Base-by-base conservation (phyloP, 2,888 invertebrate species). In the Hydriomena furcata region DNA sequence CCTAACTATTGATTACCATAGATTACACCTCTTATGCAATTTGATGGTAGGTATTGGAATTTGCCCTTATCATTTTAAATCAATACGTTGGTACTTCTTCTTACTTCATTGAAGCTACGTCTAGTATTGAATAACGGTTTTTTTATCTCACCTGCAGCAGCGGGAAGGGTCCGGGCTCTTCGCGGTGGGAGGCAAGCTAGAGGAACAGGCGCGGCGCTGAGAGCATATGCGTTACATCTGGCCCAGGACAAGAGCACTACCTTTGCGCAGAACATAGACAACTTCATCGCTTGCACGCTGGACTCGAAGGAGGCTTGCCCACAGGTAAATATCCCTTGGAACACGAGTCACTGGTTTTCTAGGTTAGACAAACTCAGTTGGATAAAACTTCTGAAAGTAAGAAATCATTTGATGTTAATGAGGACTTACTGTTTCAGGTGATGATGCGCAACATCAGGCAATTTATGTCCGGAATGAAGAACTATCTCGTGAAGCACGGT, bases 401-500 rank as follows among this genome's bases (percentile, higher is more conserved):
- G n/a, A n/a, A n/a, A n/a, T n/a, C n/a, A n/a, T n/a, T n/a, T n/a
- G n/a, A n/a, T n/a, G n/a, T n/a, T n/a, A n/a, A n/a, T n/a, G n/a
- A n/a, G n/a, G n/a, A n/a, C n/a, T 35, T 13, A 34, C 4, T 1
- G n/a, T 73, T 73, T 21, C 63, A 91, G 91, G 92, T 97, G 48
- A 96, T 96, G 58, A 96, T 96, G 96, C 92, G 96, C 52, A 96
- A 96, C 72, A 96, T 98, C 91, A 93, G 98, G 0, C 98, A 98
- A 81, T 99, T 99, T 78, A 98, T 99, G 97, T 98, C 97, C 8
- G 99, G 98, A 46, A 98, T 99, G 95, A 99, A 99, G 83, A 99
- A 99, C 83, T 99, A 98, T 82, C 91, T 99, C 52, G 96, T 98
- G 23, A 98, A 98, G 72, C 97, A 98, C 69, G 98, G 98, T 10